Conservation (phyloP, 92 coral and sea anemone species). For the Umimayanthus kanabou region DNA sequence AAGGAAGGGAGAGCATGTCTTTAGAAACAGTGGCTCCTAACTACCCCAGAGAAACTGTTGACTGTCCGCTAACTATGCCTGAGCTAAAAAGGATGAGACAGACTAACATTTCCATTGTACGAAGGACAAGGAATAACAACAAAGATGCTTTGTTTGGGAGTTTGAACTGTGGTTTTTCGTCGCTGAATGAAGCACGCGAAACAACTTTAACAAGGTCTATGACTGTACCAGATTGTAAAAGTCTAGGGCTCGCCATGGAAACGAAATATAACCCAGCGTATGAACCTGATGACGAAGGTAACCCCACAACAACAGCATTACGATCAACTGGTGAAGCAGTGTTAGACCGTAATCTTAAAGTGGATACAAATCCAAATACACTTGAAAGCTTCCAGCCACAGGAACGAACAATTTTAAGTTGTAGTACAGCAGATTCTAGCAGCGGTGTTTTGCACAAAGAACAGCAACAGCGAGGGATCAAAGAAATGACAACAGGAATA, state of each 20-base stretch:
- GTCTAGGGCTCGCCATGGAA: background rate
- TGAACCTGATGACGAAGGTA: constrained; percentile 6
- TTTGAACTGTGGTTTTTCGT: background rate
- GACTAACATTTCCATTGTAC: constrained; percentile 57
- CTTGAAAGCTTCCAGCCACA: background rate
- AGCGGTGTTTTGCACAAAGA: background rate
- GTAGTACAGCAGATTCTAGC: background rate
- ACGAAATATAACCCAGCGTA: constrained; percentile 30
- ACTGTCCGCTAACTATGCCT: constrained; percentile 65
- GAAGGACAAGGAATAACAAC: constrained; percentile 32
- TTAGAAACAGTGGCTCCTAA: background rate
- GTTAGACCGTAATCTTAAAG: background rate
- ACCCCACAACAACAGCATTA: background rate
- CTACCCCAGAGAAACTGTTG: background rate
- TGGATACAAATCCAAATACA: background rate
- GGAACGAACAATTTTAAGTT: background rate
- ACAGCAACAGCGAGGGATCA: background rate
- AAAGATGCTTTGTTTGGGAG: background rate
- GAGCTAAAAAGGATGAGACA: constrained; percentile 73
- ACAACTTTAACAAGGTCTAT: constrained; percentile 16
- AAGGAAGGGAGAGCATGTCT: background rate
- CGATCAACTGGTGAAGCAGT: no score
- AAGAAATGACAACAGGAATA: background rate
- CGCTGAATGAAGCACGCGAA: background rate
- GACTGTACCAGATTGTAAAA: constrained; percentile 20